A percentile compares a stretch with the other conserved stretches of the same genome.
These are phyloP conservation scores for Gryllus bimaculatus DNA, from an alignment of 1,140 invertebrate species.

Conservation along the genomic window DNA sequence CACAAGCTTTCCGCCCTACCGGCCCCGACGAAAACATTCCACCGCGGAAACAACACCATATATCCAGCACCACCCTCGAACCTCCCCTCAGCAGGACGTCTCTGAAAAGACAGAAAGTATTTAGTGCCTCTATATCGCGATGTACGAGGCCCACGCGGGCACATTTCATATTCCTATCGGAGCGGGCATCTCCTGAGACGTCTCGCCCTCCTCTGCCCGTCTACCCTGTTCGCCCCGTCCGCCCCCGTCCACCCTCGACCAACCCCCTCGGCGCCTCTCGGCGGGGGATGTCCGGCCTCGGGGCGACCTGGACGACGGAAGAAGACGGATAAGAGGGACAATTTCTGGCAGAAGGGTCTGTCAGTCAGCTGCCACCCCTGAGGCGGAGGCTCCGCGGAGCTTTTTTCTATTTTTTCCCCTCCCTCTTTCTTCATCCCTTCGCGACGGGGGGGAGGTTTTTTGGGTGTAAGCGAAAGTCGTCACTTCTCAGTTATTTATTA, in stretches of 20 bases:
- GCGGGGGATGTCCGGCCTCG: too few relatives aligned
- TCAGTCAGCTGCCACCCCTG: neutral
- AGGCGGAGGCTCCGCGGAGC: too few relatives aligned
- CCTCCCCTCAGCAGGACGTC: neutral
- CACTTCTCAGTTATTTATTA: constrained; percentile 2
- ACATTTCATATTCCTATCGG: neutral
- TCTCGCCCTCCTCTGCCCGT: neutral
- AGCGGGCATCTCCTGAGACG: neutral
- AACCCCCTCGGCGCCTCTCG: too few relatives aligned
- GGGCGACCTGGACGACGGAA: too few relatives aligned
- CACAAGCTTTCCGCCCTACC: too few relatives aligned
- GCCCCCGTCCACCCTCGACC: too few relatives aligned
- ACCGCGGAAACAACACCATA: neutral
- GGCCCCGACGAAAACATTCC: neutral
- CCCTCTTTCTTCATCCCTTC: neutral
- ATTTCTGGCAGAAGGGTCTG: constrained; percentile 3
- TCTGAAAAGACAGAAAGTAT: neutral
- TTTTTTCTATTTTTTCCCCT: neutral
- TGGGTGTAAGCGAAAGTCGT: neutral
- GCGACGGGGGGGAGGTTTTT: too few relatives aligned
- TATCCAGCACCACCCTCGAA: neutral
- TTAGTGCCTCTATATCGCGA: neutral
- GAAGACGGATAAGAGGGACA: neutral
- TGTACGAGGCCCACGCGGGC: neutral
- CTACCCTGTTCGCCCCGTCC: neutral